Base-by-base conservation (phyloP, 2,888 invertebrate species). In the Lathronympha strigana region DNA sequence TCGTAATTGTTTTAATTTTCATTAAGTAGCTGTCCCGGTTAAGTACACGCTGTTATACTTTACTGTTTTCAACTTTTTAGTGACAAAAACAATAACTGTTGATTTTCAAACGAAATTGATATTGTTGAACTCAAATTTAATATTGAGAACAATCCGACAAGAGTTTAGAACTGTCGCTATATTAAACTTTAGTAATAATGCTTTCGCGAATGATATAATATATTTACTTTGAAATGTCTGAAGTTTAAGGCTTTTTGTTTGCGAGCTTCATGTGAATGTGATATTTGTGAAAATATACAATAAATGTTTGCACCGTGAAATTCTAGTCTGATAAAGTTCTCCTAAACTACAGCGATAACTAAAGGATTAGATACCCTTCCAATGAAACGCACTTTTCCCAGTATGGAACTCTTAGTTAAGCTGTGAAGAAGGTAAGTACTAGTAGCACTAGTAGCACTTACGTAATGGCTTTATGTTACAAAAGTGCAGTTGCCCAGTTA, bases 1-100 rank as follows among this genome's bases (percentile, higher is more conserved):
- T 78, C 75, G 78, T 84, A 84, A 86, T 87, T 86, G 83, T 87
- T 84, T 85, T 84, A 84, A 86, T 85, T 85, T 81, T 82, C 80
- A 77, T 78, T 77, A 83, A 84, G 82, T 78, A 80, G 73, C 77
- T 61, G 61, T 61, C 61, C 49, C 49, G 31, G 66, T 54, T 54
- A 66, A 66, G 64, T 60, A 64, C 53, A 36, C n/a, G 54, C 40
- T 49, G 53, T 54, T 54, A 66, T 47, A 61, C 53, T 61, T n/a
- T 66, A 38, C 17, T 61, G 66, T 66, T 47, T 61, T 25, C 33
- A 19, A 19, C 19, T 21, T 36, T 51, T 31, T 51, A 28, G 11
- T 33, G 33, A 33, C n/a, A 33, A 19, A 4, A 21, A 28, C 15
- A 15, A 31, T 17, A 45, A 21, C 21, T 21, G 45, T 21, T 23